phyloP scores from a whole-genome alignment of 2,888 invertebrate species.

The Apamea crenata region DNA sequence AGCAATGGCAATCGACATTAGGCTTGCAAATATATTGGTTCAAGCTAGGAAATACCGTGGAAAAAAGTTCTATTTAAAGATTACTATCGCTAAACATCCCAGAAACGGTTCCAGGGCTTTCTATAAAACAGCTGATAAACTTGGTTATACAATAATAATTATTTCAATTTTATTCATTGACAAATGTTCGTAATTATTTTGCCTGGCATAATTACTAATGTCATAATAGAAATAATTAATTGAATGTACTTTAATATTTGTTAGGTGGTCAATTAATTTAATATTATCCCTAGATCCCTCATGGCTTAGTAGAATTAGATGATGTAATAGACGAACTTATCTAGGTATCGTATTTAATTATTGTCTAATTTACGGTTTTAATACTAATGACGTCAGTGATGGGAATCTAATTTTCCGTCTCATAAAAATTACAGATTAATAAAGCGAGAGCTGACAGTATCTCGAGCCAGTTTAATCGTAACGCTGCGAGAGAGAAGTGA shows the following conservation, averaged over 20 bases:
- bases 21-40: not conserved
- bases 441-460: constrained; percentile 33
- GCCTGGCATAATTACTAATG: constrained; percentile 41
- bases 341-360: not conserved
- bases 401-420: constrained; percentile 29
- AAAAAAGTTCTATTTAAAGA: not conserved
- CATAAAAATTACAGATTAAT: constrained; percentile 49
- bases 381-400: constrained; percentile 2
- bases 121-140: not conserved
- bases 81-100: not conserved
- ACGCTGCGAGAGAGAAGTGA: constrained; percentile 57
- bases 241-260: constrained; percentile 32
- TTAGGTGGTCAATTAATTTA: constrained; percentile 34
- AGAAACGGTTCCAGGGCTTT: constrained; percentile 14
- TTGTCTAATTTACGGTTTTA: not conserved
- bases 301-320: constrained; percentile 14
- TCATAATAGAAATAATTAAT: constrained; percentile 53
- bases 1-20: not conserved
- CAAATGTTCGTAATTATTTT: constrained; percentile 49
- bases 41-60: not conserved
- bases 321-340: constrained; percentile 15
- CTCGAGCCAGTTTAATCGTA: constrained; percentile 52
- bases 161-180: constrained; percentile 31
- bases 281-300: constrained; percentile 17
- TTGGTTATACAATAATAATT: constrained; percentile 18